Percentiles rank a stretch among this genome's conserved stretches.
These are phyloP conservation scores for Toxotes lorentzi DNA, from an alignment of 2,797 vertebrate species.

Conservation along the genomic window DNA sequence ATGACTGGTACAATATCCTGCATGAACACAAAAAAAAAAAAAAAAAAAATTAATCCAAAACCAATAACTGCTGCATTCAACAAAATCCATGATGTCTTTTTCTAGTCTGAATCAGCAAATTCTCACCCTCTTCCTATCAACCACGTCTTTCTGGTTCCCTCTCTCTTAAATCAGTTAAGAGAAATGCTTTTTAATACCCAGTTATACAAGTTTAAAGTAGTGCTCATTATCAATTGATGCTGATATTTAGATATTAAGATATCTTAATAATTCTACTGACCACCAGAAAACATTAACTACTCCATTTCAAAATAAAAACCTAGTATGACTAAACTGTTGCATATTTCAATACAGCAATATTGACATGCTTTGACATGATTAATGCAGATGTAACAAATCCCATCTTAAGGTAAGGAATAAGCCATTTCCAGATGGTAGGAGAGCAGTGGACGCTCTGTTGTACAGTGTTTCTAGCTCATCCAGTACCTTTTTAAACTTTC, in stretches of 20 bases:
- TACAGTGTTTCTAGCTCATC: slow-evolving; percentile 88
- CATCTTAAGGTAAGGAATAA: slow-evolving; percentile 56
- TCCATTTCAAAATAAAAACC: slow-evolving; percentile 19
- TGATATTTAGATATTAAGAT: slow-evolving; percentile 10
- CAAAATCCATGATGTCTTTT: slow-evolving; percentile 40
- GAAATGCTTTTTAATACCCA: slow-evolving; percentile 25
- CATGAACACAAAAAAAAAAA: slow-evolving; percentile 50
- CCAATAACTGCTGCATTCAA: neutral
- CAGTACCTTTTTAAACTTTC: slow-evolving; percentile 99
- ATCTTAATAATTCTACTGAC: slow-evolving; percentile 59
- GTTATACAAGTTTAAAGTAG: slow-evolving; percentile 27
- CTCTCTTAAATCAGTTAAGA: slow-evolving; percentile 22
- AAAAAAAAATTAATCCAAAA: slow-evolving; percentile 11
- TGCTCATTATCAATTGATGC: slow-evolving; percentile 20
- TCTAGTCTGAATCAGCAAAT: slow-evolving; percentile 40
- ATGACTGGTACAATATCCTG: slow-evolving; percentile 95
- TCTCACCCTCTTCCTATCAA: slow-evolving; percentile 35
- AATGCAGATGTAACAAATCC: slow-evolving; percentile 51
- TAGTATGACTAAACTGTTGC: neutral
- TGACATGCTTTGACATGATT: slow-evolving; percentile 66
- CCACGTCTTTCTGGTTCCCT: neutral
- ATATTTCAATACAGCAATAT: slow-evolving; percentile 52
- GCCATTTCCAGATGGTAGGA: slow-evolving; percentile 66
- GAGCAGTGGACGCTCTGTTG: slow-evolving; percentile 75
- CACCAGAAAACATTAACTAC: slow-evolving; percentile 68